Evolutionary conservation across 2,113 vertebrate genomes (phyloP), one percentile per base, ranked within the genome.

Genomic region (Tachysurus fulvidraco): DNA sequence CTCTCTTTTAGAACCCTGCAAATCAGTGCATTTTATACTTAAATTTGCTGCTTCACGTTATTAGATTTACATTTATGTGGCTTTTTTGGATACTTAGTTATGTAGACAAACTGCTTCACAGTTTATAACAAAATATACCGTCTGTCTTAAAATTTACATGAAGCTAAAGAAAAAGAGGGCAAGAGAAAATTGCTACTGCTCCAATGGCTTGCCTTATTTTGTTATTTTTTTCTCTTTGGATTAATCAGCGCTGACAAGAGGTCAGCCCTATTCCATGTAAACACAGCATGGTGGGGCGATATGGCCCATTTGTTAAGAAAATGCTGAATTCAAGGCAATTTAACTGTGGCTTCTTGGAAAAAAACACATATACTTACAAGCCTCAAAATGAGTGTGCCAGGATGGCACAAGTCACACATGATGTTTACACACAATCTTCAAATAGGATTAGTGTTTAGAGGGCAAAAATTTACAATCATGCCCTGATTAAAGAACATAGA

Each of bases 241-340:
- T 89, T 89, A 91, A 90, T 91, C 90, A 88, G 82, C 36, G 36
- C 59, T 80, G 74, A 46, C 52, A 84, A 87, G 83, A 88, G 87
- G 86, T 91, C 59, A 90, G 79, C 44, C 54, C 77, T 76, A 86
- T 84, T 87, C 81, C 82, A 86, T 86, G 89, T 92, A 92, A 91
- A 90, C 91, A 91, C 81, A 88, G 89, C 87, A 81, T 65, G 85
- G 81, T 74, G 81, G 83, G 80, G 83, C 50, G 88, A 84, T 64
- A 89, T 55, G 89, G 89, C 89, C 79, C 88, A 91, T 92, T 92
- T 88, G 86, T 81, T 83, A 90, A 85, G 90, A 91, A 89, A 90
- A 89, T 89, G 83, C 28, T 64, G 88, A 79, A 88, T 88, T 87
- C 57, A 41, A 85, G 28, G 81, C 78, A 73, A 85, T 88, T 87